Conservation (phyloP, 1,140 invertebrate species). For the Adelges cooleyi region DNA sequence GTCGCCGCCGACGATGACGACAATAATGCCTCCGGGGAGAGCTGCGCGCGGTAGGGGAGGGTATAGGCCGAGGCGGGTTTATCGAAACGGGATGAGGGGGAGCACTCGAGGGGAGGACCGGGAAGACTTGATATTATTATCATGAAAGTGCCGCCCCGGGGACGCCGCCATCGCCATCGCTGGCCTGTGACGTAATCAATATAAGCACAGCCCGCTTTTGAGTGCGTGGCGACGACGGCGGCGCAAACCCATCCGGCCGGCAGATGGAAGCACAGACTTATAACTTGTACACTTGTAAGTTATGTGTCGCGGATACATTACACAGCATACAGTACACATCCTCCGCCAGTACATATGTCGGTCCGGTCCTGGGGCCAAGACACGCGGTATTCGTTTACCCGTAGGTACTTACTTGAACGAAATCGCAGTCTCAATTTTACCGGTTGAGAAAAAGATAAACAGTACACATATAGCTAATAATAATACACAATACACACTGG, state of each 20-base stretch:
- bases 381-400: neutral
- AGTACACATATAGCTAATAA: neutral
- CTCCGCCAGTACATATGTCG: neutral
- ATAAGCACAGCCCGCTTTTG: neutral
- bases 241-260: conserved; percentile 5
- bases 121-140: conserved; percentile 24
- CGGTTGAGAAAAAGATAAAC: neutral
- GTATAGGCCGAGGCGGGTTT: neutral
- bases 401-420: too few relatives aligned
- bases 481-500: neutral
- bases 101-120: neutral
- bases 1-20: conserved; percentile 21
- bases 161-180: conserved; percentile 28
- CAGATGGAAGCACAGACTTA: conserved; percentile 23
- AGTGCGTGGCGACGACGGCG: conserved; percentile 10
- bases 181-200: conserved; percentile 26
- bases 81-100: neutral
- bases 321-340: neutral
- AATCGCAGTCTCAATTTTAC: too few relatives aligned
- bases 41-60: neutral
- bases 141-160: conserved; percentile 26
- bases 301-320: neutral
- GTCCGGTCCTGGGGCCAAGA: neutral
- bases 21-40: conserved; percentile 24
- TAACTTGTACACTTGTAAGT: neutral